Percentiles rank a stretch among this genome's conserved stretches.
Conservation (phyloP, 2,797 vertebrate species). For the Chelonia mydas region DNA sequence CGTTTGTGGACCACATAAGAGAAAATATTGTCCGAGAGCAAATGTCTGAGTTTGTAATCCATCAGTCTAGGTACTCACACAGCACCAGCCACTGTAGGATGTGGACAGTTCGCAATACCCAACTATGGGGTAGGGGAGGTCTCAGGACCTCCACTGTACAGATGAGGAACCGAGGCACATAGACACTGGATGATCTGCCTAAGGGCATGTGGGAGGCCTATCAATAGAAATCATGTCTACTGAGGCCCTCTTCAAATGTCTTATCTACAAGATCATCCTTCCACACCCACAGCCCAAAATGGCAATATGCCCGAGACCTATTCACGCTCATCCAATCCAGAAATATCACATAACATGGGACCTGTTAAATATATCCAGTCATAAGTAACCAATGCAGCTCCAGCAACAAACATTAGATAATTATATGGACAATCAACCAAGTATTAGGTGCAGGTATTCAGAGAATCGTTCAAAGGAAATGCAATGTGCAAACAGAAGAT, state of each 20-base stretch:
- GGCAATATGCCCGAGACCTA: too few relatives aligned
- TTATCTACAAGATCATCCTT: neutral
- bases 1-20: neutral
- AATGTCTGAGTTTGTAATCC: neutral
- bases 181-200: too few relatives aligned
- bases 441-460: neutral
- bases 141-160: too few relatives aligned
- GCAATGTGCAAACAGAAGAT: neutral
- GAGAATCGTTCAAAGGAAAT: neutral
- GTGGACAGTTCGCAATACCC: neutral
- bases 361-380: neutral
- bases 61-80: accelerated
- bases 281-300: too few relatives aligned
- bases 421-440: neutral
- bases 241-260: accelerated
- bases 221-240: neutral
- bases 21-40: neutral
- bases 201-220: too few relatives aligned
- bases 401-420: neutral
- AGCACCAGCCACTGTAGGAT: neutral
- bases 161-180: too few relatives aligned
- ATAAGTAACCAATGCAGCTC: neutral
- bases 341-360: too few relatives aligned
- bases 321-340: neutral
- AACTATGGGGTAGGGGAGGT: too few relatives aligned